Percentiles rank a stretch among this genome's conserved stretches.
Evolutionary conservation across 1,140 invertebrate genomes (phyloP).

Genomic region (Lordiphosa stackelbergi): DNA sequence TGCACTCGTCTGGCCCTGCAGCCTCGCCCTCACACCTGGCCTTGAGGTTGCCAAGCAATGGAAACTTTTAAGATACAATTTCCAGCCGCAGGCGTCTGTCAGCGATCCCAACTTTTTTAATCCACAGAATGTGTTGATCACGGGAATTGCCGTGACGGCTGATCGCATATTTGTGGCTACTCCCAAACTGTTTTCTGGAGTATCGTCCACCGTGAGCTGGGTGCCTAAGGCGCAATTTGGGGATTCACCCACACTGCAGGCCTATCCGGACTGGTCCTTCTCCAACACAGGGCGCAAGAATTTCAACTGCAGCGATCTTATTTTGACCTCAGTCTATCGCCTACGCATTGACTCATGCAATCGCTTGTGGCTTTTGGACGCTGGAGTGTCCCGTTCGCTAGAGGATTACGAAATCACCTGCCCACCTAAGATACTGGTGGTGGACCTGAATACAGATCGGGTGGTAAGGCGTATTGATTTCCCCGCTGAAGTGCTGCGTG

Average conservation of each 20-base stretch:
- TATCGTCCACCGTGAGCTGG: conserved; percentile 84
- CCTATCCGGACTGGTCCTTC: conserved; percentile 89
- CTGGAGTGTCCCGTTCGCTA: conserved; percentile 84
- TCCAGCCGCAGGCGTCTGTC: conserved; percentile 78
- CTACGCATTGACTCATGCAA: conserved; percentile 85
- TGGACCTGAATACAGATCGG: conserved; percentile 85
- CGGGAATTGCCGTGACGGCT: conserved; percentile 84
- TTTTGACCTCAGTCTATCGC: conserved; percentile 87
- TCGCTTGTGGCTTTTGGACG: conserved; percentile 85
- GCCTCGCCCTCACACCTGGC: conserved; percentile 25
- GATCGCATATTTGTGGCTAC: conserved; percentile 85
- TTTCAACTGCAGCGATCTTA: conserved; percentile 84
- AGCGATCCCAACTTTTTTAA: conserved; percentile 80
- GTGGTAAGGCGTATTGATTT: conserved; percentile 81
- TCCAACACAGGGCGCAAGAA: conserved; percentile 83
- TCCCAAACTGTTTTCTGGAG: conserved; percentile 84
- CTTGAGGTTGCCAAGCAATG: conserved; percentile 86
- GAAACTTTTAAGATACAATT: conserved; percentile 84
- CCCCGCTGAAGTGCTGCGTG: conserved; percentile 82
- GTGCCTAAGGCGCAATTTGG: conserved; percentile 81
- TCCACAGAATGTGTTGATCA: conserved; percentile 85
- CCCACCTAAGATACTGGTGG: conserved; percentile 87
- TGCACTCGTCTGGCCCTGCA: conserved; percentile 22
- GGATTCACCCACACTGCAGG: conserved; percentile 83
- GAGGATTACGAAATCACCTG: conserved; percentile 86